Evolutionary conservation across 2,113 vertebrate species (phyloP).

Genomic region (Agapornis roseicollis): DNA sequence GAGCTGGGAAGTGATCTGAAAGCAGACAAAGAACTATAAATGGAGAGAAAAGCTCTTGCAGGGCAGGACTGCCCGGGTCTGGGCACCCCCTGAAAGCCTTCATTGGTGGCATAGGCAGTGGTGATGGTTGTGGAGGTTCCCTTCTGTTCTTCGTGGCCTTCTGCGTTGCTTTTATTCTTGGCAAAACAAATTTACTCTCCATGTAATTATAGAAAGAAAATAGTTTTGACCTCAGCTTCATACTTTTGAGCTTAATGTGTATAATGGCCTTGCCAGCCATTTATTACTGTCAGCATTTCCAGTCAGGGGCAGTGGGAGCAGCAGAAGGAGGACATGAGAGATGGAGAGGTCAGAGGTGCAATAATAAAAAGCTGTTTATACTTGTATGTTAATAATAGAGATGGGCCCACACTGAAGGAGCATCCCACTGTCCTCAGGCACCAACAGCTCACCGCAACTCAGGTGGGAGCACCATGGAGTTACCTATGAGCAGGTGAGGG

Average conservation of each 20-base stretch:
- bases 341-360: not conserved
- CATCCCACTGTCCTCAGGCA: not conserved
- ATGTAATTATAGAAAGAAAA: slow-evolving; percentile 60
- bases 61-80: not conserved
- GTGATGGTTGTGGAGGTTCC: not conserved
- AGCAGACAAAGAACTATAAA: not conserved
- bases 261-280: slow-evolving; percentile 57
- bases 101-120: not conserved
- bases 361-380: slow-evolving; percentile 25
- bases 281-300: slow-evolving; percentile 51
- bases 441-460: accelerated
- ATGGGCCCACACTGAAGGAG: not conserved
- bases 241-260: slow-evolving; percentile 49
- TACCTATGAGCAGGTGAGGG: accelerated
- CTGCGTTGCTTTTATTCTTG: not conserved
- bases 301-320: not conserved
- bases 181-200: slow-evolving; percentile 42
- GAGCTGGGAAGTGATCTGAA: not conserved
- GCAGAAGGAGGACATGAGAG: not conserved
- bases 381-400: not conserved
- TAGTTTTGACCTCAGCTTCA: slow-evolving; percentile 48
- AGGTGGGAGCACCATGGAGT: accelerated
- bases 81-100: not conserved
- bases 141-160: not conserved
- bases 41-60: not conserved